phyloP scores from a whole-genome alignment of 1,140 invertebrate genomes.

The Diachasmimorpha longicaudata region DNA sequence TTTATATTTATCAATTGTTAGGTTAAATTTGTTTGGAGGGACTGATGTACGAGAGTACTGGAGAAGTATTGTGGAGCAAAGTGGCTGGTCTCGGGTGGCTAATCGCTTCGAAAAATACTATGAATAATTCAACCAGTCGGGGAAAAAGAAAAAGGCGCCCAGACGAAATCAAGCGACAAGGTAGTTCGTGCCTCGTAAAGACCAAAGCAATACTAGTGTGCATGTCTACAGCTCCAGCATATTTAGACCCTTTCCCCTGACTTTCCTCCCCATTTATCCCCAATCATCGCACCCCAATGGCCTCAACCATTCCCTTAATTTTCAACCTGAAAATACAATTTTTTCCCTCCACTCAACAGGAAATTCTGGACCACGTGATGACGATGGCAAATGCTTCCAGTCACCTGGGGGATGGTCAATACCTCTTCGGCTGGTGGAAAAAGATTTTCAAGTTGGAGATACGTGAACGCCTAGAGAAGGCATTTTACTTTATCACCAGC shows the following conservation, averaged over 20 bases:
- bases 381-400: background rate
- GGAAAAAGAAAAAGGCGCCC: conserved; percentile 10
- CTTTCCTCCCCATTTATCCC: background rate
- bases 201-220: background rate
- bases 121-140: conserved; percentile 15
- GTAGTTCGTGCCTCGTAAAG: conserved; percentile 14
- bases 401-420: background rate
- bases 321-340: background rate
- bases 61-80: background rate
- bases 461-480: background rate
- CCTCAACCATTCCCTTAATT: background rate
- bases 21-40: background rate
- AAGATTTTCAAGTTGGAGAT: background rate
- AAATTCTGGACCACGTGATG: too few relatives aligned
- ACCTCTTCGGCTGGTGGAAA: background rate
- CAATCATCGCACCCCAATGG: background rate
- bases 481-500: conserved; percentile 3
- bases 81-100: background rate
- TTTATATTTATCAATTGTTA: too few relatives aligned
- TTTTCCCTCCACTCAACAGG: background rate
- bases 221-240: background rate
- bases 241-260: too few relatives aligned
- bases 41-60: background rate
- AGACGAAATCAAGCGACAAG: conserved; percentile 13
- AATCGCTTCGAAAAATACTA: conserved; percentile 11